These are phyloP conservation scores for Zaprionus gabonicus DNA, from an alignment of 1,140 invertebrate species.

Conservation along the genomic window DNA sequence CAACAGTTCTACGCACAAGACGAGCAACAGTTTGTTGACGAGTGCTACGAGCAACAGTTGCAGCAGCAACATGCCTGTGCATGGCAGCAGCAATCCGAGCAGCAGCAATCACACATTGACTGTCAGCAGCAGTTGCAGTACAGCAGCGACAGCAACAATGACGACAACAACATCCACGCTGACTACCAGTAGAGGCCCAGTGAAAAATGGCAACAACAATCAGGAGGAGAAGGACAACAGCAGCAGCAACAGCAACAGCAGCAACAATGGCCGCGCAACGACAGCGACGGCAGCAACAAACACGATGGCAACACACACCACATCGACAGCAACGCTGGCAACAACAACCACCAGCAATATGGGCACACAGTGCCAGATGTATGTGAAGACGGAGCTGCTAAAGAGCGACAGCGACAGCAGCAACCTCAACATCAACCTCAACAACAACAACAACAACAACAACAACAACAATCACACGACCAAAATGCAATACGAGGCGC, in stretches of 20 bases:
- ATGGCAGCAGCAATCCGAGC: slow-evolving; percentile 48
- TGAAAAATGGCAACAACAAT: slow-evolving; percentile 67
- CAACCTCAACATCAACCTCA: slow-evolving; percentile 47
- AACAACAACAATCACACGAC: slow-evolving; percentile 44
- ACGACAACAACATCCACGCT: slow-evolving; percentile 43
- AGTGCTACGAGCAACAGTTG: slow-evolving; percentile 61
- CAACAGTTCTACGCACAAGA: slow-evolving; percentile 68
- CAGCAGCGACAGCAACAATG: slow-evolving; percentile 48
- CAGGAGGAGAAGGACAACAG: slow-evolving; percentile 46
- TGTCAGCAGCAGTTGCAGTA: slow-evolving; percentile 28
- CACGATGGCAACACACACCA: slow-evolving; percentile 40
- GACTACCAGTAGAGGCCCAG: slow-evolving; percentile 82
- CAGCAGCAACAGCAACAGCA: slow-evolving; percentile 34
- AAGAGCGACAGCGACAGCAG: slow-evolving; percentile 44
- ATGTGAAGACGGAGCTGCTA: slow-evolving; percentile 65
- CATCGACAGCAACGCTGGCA: slow-evolving; percentile 37
- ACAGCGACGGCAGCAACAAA: slow-evolving; percentile 43
- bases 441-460: slow-evolving; percentile 49
- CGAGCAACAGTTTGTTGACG: slow-evolving; percentile 53
- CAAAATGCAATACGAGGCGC: slow-evolving; percentile 80
- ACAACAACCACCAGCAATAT: slow-evolving; percentile 66
- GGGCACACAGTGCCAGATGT: slow-evolving; percentile 70
- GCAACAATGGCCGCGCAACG: slow-evolving; percentile 38
- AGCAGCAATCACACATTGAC: slow-evolving; percentile 67
- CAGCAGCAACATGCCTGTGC: slow-evolving; percentile 57